Conservation (phyloP, 1,140 invertebrate genomes). For the Eumaeus atala region DNA sequence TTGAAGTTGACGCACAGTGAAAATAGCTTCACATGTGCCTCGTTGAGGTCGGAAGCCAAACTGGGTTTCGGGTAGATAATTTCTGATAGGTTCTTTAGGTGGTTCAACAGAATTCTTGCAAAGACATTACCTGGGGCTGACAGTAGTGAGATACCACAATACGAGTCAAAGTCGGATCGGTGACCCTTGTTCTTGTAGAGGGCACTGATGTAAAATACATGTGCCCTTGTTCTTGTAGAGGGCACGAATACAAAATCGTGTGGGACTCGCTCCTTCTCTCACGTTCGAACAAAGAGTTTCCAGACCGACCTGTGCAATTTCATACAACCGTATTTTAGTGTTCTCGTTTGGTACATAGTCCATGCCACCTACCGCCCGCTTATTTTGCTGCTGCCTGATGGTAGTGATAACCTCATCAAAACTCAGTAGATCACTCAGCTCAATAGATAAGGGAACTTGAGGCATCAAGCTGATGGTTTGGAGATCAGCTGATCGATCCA, state of each 20-base stretch:
- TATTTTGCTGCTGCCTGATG: too few species aligned
- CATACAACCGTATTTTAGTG: slow-evolving; percentile 26
- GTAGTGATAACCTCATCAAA: too few species aligned
- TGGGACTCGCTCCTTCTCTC: slow-evolving; percentile 22
- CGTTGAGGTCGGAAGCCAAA: slow-evolving; percentile 28
- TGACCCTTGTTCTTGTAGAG: slow-evolving; percentile 31
- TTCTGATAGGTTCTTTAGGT: slow-evolving; percentile 24
- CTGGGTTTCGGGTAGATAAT: slow-evolving; percentile 27
- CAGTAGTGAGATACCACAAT: slow-evolving; percentile 29
- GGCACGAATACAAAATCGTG: slow-evolving; percentile 18
- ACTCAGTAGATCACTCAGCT: too few species aligned
- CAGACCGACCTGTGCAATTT: slow-evolving; percentile 21
- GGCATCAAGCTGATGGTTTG: too few species aligned
- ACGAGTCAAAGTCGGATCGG: slow-evolving; percentile 24
- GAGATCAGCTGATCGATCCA: too few species aligned
- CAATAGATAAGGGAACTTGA: too few species aligned
- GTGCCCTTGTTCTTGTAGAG: slow-evolving; percentile 32
- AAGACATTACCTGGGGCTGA: slow-evolving; percentile 30
- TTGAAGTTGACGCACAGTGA: slow-evolving; percentile 24
- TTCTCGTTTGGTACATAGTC: too few species aligned
- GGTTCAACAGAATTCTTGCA: slow-evolving; percentile 27
- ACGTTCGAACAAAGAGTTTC: slow-evolving; percentile 25
- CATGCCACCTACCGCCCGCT: too few species aligned
- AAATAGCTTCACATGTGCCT: slow-evolving; percentile 29
- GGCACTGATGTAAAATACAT: slow-evolving; percentile 21